Conservation (phyloP, 1,140 invertebrate species). For the Nephila pilipes region DNA sequence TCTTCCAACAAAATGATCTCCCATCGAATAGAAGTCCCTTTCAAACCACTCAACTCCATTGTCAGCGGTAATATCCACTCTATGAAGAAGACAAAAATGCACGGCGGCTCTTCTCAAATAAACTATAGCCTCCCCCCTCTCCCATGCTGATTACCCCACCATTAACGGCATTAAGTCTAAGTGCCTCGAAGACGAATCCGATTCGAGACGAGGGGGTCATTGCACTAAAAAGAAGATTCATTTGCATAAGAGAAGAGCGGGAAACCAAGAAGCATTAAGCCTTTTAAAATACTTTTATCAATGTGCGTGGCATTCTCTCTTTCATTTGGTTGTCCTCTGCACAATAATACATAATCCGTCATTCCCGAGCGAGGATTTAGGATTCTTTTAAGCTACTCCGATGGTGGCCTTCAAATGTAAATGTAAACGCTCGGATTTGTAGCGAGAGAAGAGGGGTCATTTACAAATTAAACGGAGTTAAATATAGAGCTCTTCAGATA, state of each 20-base stretch:
- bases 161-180: slow-evolving; percentile 56
- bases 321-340: slow-evolving; percentile 15
- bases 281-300: slow-evolving; percentile 56
- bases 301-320: slow-evolving; percentile 10
- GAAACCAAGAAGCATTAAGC: slow-evolving; percentile 19
- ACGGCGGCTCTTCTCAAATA: not conserved
- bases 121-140: not conserved
- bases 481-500: not conserved
- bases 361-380: not conserved
- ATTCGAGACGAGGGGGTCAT: not conserved
- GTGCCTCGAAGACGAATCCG: slow-evolving; percentile 26
- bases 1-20: not conserved
- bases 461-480: not conserved
- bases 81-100: not conserved
- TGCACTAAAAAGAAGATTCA: not conserved
- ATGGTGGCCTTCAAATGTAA: slow-evolving; percentile 45
- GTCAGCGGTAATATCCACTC: not conserved
- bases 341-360: slow-evolving; percentile 62
- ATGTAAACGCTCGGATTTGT: slow-evolving; percentile 9
- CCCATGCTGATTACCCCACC: slow-evolving; percentile 35
- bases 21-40: not conserved
- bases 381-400: slow-evolving; percentile 13
- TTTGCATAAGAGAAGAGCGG: slow-evolving; percentile 8
- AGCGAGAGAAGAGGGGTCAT: not conserved
- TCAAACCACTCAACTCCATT: not conserved